phyloP scores from a whole-genome alignment of 2,113 vertebrate genomes.

The Siphamia tubifer region DNA sequence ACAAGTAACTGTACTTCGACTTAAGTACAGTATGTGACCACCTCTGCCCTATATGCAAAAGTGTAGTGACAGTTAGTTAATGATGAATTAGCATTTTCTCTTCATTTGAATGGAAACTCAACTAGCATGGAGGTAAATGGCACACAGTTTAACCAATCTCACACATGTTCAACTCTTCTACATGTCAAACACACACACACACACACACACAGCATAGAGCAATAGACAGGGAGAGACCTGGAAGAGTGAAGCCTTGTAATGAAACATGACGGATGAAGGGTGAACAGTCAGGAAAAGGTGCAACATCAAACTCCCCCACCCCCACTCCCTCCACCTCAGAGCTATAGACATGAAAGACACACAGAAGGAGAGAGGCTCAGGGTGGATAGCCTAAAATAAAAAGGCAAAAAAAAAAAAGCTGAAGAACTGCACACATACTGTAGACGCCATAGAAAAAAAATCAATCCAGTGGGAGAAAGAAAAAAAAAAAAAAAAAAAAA shows the following conservation, averaged over 20 bases:
- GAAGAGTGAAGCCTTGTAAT: conserved; percentile 55
- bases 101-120: too few relatives aligned
- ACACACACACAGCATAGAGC: not conserved
- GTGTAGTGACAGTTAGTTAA: too few relatives aligned
- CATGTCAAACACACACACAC: conserved; percentile 2
- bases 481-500: not conserved
- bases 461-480: not conserved
- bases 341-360: conserved; percentile 31
- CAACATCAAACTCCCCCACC: conserved; percentile 22
- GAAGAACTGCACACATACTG: not conserved
- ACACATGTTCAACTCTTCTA: conserved; percentile 31
- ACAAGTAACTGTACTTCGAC: too few relatives aligned
- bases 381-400: not conserved
- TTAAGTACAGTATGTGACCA: too few relatives aligned
- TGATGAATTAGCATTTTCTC: too few relatives aligned
- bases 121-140: too few relatives aligned
- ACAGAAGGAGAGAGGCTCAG: not conserved
- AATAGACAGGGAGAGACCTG: conserved; percentile 15
- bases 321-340: conserved; percentile 1
- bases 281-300: conserved; percentile 42
- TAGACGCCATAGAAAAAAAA: conserved; percentile 24
- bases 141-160: too few relatives aligned
- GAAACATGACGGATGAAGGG: conserved; percentile 61
- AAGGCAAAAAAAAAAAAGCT: not conserved
- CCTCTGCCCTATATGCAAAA: too few relatives aligned